A percentile compares a stretch with the other conserved stretches of the same genome.
Conservation (phyloP, 2,888 invertebrate genomes). For the Eupithecia subumbrata region DNA sequence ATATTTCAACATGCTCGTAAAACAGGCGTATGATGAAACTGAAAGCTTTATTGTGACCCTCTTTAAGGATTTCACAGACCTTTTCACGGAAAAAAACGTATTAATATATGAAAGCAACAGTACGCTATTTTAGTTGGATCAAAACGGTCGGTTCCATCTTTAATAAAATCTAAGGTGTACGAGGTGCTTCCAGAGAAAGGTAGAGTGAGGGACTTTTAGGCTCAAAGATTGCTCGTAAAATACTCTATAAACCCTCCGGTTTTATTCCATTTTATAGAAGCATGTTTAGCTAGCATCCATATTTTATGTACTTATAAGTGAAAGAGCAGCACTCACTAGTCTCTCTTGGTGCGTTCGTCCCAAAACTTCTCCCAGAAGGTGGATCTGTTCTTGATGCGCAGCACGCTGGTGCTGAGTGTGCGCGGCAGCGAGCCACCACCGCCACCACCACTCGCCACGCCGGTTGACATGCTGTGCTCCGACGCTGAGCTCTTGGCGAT, state of each 20-base stretch:
- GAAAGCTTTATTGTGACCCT: constrained; percentile 36
- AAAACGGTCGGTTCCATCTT: constrained; percentile 9
- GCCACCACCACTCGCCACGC: constrained; percentile 77
- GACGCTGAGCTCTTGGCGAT: constrained; percentile 78
- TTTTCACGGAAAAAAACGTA: constrained; percentile 21
- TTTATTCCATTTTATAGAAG: constrained; percentile 10
- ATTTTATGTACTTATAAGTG: not conserved
- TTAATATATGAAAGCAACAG: constrained; percentile 21
- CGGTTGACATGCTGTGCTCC: constrained; percentile 82
- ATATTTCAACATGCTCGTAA: constrained; percentile 34
- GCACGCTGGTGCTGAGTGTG: constrained; percentile 91
- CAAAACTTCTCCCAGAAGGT: constrained; percentile 94
- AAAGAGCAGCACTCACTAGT: constrained; percentile 84
- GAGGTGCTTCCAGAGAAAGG: constrained; percentile 15
- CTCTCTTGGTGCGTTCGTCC: constrained; percentile 87
- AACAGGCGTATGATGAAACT: constrained; percentile 28
- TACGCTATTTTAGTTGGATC: constrained; percentile 18
- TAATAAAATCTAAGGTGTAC: constrained; percentile 21
- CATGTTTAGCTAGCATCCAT: not conserved
- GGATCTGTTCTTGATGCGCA: constrained; percentile 90
- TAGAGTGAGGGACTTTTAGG: not conserved
- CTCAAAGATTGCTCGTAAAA: constrained; percentile 14
- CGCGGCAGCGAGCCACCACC: constrained; percentile 85
- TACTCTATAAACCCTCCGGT: not conserved
- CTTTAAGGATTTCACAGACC: constrained; percentile 24